These are phyloP conservation scores for Stomatorhinus walkeri DNA, from an alignment of 2,797 vertebrate species.

Conservation along the genomic window DNA sequence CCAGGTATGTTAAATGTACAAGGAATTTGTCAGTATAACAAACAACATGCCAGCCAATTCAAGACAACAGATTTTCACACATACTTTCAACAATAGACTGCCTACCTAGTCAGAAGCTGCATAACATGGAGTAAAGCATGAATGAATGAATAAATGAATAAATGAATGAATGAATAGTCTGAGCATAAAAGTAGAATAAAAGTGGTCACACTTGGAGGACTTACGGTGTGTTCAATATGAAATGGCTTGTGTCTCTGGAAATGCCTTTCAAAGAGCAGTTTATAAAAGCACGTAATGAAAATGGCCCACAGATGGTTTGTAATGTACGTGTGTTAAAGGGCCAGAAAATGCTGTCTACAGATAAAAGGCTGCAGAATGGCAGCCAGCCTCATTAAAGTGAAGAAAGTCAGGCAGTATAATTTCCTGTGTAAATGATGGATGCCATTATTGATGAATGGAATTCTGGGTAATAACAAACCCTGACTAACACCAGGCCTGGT, in stretches of 20 bases:
- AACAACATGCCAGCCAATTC: neutral
- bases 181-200: neutral
- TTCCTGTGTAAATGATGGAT: neutral
- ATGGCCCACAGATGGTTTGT: neutral
- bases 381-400: neutral
- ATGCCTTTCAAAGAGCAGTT: neutral
- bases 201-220: neutral
- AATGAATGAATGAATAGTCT: neutral
- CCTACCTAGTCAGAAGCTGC: neutral
- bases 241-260: neutral
- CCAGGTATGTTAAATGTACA: neutral
- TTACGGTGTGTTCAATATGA: neutral
- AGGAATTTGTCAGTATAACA: neutral
- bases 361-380: neutral
- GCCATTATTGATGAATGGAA: neutral
- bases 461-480: slow-evolving; percentile 5
- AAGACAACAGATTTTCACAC: neutral
- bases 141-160: neutral
- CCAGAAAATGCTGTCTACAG: neutral
- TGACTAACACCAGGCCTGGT: neutral
- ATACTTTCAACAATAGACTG: neutral
- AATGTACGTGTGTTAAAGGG: neutral
- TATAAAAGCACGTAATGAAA: neutral
- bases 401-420: neutral
- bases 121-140: neutral